A percentile compares a stretch with the other conserved stretches of the same genome.
Evolutionary conservation across 30 jellyfish, hydroid and myxozoan genomes (phyloP).

Genomic region (Turritopsis rubra): DNA sequence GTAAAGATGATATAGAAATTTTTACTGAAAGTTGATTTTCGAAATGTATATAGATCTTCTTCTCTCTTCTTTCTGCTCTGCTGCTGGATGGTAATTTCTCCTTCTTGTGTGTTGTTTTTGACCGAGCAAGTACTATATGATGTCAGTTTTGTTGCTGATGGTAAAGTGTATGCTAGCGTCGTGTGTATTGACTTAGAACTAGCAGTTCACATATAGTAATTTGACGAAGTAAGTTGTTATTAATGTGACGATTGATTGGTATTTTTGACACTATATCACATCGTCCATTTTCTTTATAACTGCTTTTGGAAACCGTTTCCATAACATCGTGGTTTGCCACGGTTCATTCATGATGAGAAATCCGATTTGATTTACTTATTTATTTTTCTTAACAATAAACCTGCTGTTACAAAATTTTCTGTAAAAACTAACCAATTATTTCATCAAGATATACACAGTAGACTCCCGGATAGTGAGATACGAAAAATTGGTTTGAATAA

Average conservation of each 20-base stretch:
- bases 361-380: too few relatives aligned
- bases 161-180: background rate
- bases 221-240: background rate
- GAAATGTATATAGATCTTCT: background rate
- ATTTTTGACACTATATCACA: background rate
- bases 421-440: too few relatives aligned
- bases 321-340: background rate
- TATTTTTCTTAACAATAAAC: too few relatives aligned
- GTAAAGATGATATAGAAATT: background rate
- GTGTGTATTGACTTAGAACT: background rate
- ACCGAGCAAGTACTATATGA: background rate
- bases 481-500: too few relatives aligned
- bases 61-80: background rate
- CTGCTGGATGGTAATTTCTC: background rate
- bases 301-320: conserved; percentile 20
- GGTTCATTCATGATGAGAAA: background rate
- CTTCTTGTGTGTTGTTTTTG: background rate
- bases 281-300: background rate
- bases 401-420: too few relatives aligned
- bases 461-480: too few relatives aligned
- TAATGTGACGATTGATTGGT: background rate
- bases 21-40: background rate
- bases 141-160: background rate
- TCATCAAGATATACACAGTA: too few relatives aligned
- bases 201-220: background rate